Evolutionary conservation across 30 jellyfish, hydroid and myxozoan genomes (phyloP).

Genomic region (Turritopsis rubra): DNA sequence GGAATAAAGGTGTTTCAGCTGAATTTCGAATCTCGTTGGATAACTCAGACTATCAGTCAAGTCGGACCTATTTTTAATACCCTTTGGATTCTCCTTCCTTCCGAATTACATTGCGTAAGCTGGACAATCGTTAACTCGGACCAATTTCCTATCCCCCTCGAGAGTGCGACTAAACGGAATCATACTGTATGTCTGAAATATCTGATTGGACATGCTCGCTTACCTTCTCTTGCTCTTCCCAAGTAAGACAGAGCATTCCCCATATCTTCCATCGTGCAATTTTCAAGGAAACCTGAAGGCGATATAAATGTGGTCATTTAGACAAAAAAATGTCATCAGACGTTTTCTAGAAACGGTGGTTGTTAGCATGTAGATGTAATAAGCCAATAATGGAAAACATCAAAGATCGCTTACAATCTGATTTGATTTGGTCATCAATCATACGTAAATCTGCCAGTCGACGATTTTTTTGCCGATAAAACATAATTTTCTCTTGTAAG

Average conservation of each 20-base stretch:
- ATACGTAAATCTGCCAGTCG: conserved; percentile 66
- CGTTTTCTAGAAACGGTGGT: too few species aligned
- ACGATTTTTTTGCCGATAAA: conserved; percentile 54
- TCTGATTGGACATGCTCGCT: neutral
- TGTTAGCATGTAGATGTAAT: neutral
- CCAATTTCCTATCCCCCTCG: too few species aligned
- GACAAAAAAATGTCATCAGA: too few species aligned
- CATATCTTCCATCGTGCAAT: conserved; percentile 81
- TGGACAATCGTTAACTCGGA: too few species aligned
- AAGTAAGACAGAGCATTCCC: conserved; percentile 70
- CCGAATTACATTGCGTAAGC: too few species aligned
- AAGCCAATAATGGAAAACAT: neutral
- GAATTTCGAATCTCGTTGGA: too few species aligned
- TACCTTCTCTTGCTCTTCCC: conserved; percentile 77
- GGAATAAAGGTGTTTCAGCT: too few species aligned
- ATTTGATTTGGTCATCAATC: conserved; percentile 81
- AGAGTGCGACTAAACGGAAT: too few species aligned
- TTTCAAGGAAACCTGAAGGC: conserved; percentile 61
- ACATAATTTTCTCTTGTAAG: conserved; percentile 72
- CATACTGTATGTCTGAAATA: too few species aligned
- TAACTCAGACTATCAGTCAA: too few species aligned
- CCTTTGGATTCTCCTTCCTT: too few species aligned
- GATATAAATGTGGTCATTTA: neutral
- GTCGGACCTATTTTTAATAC: too few species aligned
- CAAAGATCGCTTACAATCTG: conserved; percentile 52